These are phyloP conservation scores for Drosophila kanekoi DNA, from an alignment of 2,888 invertebrate species.

Conservation along the genomic window DNA sequence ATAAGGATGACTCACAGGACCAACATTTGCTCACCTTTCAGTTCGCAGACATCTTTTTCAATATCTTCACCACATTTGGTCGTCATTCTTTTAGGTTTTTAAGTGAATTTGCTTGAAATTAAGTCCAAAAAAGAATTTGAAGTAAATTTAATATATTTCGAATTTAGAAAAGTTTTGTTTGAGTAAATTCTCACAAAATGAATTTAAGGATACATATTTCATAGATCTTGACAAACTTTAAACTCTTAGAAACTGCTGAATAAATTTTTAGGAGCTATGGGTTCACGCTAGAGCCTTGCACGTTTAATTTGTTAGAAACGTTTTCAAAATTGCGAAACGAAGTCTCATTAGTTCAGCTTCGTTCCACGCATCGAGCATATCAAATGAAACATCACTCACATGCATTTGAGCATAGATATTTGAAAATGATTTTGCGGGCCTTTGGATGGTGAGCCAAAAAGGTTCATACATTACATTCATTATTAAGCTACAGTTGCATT, in stretches of 20 bases:
- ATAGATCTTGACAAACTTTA: conserved; percentile 7
- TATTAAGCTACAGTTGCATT: no score
- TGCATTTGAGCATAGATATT: no score
- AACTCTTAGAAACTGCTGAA: neutral
- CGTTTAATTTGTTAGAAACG: no score
- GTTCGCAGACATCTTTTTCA: conserved; percentile 31
- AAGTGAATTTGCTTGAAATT: neutral
- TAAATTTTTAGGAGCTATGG: no score
- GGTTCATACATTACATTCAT: no score
- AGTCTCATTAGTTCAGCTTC: no score
- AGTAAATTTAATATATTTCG: neutral
- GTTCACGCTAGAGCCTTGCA: no score
- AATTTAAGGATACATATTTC: conserved; percentile 19
- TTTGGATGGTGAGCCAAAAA: no score
- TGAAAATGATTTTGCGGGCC: no score
- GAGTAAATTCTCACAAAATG: neutral
- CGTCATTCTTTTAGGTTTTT: conserved; percentile 10
- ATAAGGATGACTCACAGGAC: neutral
- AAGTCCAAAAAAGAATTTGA: neutral
- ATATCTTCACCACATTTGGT: conserved; percentile 3
- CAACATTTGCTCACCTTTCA: conserved; percentile 38
- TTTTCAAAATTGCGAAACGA: no score
- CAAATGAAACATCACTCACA: no score
- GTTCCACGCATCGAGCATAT: no score
- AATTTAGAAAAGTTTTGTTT: neutral